Base-by-base conservation (phyloP, 1,140 invertebrate species). In the Teleogryllus occipitalis region DNA sequence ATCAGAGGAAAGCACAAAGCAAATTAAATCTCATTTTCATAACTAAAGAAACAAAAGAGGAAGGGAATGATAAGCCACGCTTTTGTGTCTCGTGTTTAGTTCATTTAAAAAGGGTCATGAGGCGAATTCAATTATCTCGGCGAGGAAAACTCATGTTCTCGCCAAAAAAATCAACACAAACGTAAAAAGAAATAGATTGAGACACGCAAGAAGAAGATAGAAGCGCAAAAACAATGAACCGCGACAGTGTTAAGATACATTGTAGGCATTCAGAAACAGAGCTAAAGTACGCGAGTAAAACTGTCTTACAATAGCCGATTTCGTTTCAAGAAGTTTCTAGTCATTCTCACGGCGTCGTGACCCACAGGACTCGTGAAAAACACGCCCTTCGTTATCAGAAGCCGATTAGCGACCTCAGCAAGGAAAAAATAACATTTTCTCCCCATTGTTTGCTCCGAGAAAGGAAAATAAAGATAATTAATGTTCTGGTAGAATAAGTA, bases 401-500 rank as follows among this genome's bases (percentile, higher is more conserved):
- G 54, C 54, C 54, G 54, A 65, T 65, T 65, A 65, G 54, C 54
- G 18, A 10, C 10, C 54, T 65, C 54, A 18, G 54, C 18, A 65
- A 65, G 18, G 54, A 65, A 18, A 65, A 18, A 65, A 65, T 14
- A 65, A 7, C 54, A 18, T 18, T 65, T 65, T 65, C 18, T 18
- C 18, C 18, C 54, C 54, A 65, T 39, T 65, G 54, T 65, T 65
- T 65, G 54, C 54, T 10, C 54, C 10, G 10, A 18, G 54, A 65
- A 65, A 65, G 54, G 18, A 65, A 65, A 65, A 65, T 65, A 65
- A 65, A 65, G 54, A 65, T 65, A 65, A 65, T 65, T 65, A 65
- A 65, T 65, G 54, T 65, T 65, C 54, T 65, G 54, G 54, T 65
- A 65, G 54, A 65, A 65, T 65, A 65, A 65, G 54, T 65, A 65